Evolutionary conservation across 2,113 vertebrate species (phyloP).

Genomic region (Triplophysa dalaica): DNA sequence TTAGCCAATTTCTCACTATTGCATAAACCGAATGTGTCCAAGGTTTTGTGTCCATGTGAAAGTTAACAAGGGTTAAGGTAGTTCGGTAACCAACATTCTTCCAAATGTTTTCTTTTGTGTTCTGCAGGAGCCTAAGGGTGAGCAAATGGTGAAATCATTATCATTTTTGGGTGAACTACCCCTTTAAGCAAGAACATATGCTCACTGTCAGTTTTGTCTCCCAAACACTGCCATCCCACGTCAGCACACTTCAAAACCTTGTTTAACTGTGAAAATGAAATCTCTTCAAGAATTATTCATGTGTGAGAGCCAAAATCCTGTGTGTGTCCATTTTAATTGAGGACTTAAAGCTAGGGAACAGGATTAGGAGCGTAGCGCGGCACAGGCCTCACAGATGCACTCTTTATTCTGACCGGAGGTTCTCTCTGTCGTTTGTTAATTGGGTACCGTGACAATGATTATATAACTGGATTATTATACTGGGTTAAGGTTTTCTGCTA

Average conservation of each 20-base stretch:
- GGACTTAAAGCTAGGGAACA: slow-evolving; percentile 2
- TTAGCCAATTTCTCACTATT: no score
- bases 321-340: slow-evolving; percentile 10
- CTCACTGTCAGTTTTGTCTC: not conserved
- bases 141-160: not conserved
- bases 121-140: no score
- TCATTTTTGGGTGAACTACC: not conserved
- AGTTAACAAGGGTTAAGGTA: no score
- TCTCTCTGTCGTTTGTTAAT: slow-evolving; percentile 24
- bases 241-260: not conserved
- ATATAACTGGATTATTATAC: slow-evolving; percentile 19
- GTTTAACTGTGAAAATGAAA: not conserved
- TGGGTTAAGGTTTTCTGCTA: not conserved
- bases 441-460: slow-evolving; percentile 30
- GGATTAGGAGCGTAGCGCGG: not conserved
- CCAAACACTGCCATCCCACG: not conserved
- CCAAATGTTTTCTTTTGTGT: no score
- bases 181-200: not conserved
- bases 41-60: no score
- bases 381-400: slow-evolving; percentile 4
- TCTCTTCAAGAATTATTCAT: not conserved
- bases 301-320: not conserved
- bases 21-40: no score
- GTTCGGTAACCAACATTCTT: no score
- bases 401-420: slow-evolving; percentile 38